phyloP scores from a whole-genome alignment of 2,888 invertebrate species.

The Macaria notata region DNA sequence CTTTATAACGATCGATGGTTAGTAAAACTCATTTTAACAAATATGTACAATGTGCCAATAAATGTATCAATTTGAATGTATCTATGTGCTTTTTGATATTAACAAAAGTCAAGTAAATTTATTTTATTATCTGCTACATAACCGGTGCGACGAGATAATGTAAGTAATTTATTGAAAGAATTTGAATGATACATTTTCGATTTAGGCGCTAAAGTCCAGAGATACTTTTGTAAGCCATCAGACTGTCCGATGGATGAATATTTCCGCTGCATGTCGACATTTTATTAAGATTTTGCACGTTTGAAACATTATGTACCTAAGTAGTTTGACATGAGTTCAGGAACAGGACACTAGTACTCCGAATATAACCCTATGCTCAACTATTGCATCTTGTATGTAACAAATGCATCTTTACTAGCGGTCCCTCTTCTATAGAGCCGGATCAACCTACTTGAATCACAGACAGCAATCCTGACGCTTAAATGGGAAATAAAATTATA shows the following conservation, averaged over 20 bases:
- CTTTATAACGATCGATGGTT: no score
- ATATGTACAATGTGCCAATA: no score
- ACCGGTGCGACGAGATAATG: slow-evolving; percentile 78
- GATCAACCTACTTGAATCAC: no score
- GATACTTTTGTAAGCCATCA: slow-evolving; percentile 58
- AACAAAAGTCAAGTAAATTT: slow-evolving; percentile 33
- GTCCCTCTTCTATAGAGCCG: no score
- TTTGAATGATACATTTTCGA: slow-evolving; percentile 60
- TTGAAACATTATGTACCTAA: slow-evolving; percentile 44
- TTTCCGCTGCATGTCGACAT: slow-evolving; percentile 70
- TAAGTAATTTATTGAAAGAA: slow-evolving; percentile 74
- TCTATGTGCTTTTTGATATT: neutral
- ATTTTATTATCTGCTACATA: slow-evolving; percentile 69
- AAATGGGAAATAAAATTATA: no score
- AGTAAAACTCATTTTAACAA: no score
- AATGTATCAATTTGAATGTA: neutral
- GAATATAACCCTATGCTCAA: neutral
- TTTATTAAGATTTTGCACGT: slow-evolving; percentile 56
- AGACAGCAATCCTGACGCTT: no score
- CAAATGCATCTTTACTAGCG: no score
- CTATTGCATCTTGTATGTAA: slow-evolving; percentile 2
- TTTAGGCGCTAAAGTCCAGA: slow-evolving; percentile 57
- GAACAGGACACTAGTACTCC: slow-evolving; percentile 12
- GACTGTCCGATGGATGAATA: slow-evolving; percentile 64
- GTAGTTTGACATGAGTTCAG: slow-evolving; percentile 48